Conservation (phyloP, 2,888 invertebrate species). For the Zygothrica quintamaculata region DNA sequence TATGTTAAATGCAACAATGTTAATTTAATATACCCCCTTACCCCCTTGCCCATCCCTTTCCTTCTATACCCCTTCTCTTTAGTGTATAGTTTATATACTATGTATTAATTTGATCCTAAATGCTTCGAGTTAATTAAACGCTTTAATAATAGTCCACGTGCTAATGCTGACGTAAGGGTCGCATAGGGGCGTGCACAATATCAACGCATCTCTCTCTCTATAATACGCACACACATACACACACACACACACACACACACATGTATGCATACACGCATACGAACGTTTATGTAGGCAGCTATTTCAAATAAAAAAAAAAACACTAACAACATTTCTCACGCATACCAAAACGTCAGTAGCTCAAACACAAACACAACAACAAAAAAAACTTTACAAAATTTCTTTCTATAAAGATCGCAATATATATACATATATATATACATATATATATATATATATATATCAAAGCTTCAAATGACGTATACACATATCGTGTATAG, state of each 20-base stretch:
- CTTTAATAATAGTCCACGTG: slow-evolving; percentile 82
- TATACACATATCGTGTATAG: slow-evolving; percentile 39
- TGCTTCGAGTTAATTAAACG: slow-evolving; percentile 71
- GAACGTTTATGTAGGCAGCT: slow-evolving; percentile 25
- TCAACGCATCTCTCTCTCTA: slow-evolving; percentile 43
- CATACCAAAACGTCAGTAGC: slow-evolving; percentile 19
- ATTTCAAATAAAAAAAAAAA: too few relatives aligned
- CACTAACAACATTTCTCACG: slow-evolving; percentile 53
- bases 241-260: slow-evolving; percentile 28
- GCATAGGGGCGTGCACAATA: slow-evolving; percentile 82
- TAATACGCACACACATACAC: slow-evolving; percentile 21
- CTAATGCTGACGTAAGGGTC: slow-evolving; percentile 82
- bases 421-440: slow-evolving; percentile 12
- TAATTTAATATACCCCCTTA: neutral
- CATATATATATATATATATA: neutral
- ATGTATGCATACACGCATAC: neutral
- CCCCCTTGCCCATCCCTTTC: slow-evolving; percentile 3
- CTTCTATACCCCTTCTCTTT: slow-evolving; percentile 21
- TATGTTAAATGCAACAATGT: too few relatives aligned
- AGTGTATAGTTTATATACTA: too few relatives aligned
- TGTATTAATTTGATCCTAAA: slow-evolving; percentile 73
- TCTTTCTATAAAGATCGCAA: slow-evolving; percentile 54
- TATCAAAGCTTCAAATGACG: slow-evolving; percentile 35
- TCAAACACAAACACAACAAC: slow-evolving; percentile 8
- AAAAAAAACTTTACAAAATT: slow-evolving; percentile 43